A percentile compares a stretch with the other conserved stretches of the same genome.
Evolutionary conservation across 2,888 invertebrate species (phyloP).

Genomic region (Philaethria dido): DNA sequence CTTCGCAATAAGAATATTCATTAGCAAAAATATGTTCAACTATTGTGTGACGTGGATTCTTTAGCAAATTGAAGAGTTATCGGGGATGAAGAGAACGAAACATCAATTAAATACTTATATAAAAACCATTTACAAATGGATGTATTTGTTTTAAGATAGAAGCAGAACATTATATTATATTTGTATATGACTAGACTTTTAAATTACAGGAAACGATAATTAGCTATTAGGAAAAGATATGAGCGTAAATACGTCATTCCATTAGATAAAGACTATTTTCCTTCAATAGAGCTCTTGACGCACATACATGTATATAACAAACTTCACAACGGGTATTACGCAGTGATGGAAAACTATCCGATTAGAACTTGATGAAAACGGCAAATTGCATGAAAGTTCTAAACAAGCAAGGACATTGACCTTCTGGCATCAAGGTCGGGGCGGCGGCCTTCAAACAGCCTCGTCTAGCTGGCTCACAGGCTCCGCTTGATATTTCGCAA

Average conservation of each 20-base stretch:
- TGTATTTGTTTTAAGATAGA: neutral
- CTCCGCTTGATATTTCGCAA: conserved; percentile 63
- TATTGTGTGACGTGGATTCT: neutral
- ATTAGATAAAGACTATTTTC: conserved; percentile 15
- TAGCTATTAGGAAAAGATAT: conserved; percentile 24
- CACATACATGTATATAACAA: neutral
- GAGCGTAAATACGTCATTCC: conserved; percentile 26
- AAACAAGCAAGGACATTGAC: conserved; percentile 78
- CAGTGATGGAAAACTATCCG: conserved; percentile 7
- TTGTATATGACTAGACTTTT: conserved; percentile 28
- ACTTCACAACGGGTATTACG: neutral
- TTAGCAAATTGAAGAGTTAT: neutral
- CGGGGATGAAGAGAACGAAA: neutral
- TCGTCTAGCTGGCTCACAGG: conserved; percentile 70
- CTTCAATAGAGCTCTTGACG: conserved; percentile 6
- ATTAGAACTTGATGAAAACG: conserved; percentile 31
- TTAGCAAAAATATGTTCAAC: neutral
- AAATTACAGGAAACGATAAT: conserved; percentile 33
- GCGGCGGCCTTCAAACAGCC: conserved; percentile 81
- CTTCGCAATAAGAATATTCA: neutral
- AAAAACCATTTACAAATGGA: conserved; percentile 4
- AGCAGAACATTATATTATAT: neutral
- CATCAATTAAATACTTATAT: neutral
- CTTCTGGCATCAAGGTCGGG: conserved; percentile 81
- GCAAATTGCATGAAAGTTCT: conserved; percentile 65